Evolutionary conservation across 2,888 invertebrate genomes (phyloP).

Genomic region (Eristalis intricaria): DNA sequence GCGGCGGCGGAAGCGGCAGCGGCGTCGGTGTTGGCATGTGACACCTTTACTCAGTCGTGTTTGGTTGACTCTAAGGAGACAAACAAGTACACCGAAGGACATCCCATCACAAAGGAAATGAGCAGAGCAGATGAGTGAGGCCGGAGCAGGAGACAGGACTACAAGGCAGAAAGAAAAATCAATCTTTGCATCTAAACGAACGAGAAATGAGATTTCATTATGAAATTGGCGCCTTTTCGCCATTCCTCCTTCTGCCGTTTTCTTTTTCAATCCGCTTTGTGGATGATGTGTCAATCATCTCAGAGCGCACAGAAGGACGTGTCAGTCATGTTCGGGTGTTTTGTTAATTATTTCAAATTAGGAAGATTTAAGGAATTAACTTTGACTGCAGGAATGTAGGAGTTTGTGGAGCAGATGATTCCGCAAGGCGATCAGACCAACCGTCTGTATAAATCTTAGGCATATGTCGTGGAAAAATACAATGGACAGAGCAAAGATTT

Average conservation of each 20-base stretch:
- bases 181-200: slow-evolving; percentile 62
- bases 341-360: slow-evolving; percentile 42
- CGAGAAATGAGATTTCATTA: slow-evolving; percentile 69
- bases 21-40: slow-evolving; percentile 54
- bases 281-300: slow-evolving; percentile 65
- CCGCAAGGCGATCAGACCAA: no score
- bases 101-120: slow-evolving; percentile 67
- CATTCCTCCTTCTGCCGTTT: slow-evolving; percentile 5
- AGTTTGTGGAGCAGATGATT: background rate
- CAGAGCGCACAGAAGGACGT: background rate
- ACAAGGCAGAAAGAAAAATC: slow-evolving; percentile 46
- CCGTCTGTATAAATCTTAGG: no score
- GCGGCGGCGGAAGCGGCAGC: slow-evolving; percentile 1
- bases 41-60: slow-evolving; percentile 70
- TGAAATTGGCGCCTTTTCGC: slow-evolving; percentile 65
- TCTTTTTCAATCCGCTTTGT: slow-evolving; percentile 71
- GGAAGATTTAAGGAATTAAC: slow-evolving; percentile 29
- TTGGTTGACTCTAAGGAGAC: slow-evolving; percentile 70
- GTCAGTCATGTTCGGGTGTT: slow-evolving; percentile 2
- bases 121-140: slow-evolving; percentile 57
- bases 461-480: no score
- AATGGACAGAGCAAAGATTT: no score
- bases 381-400: background rate
- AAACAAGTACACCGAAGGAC: slow-evolving; percentile 67
- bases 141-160: slow-evolving; percentile 8